A percentile compares a stretch with the other conserved stretches of the same genome.
Evolutionary conservation across 2,888 invertebrate species (phyloP).

Genomic region (Mythimna loreyi): DNA sequence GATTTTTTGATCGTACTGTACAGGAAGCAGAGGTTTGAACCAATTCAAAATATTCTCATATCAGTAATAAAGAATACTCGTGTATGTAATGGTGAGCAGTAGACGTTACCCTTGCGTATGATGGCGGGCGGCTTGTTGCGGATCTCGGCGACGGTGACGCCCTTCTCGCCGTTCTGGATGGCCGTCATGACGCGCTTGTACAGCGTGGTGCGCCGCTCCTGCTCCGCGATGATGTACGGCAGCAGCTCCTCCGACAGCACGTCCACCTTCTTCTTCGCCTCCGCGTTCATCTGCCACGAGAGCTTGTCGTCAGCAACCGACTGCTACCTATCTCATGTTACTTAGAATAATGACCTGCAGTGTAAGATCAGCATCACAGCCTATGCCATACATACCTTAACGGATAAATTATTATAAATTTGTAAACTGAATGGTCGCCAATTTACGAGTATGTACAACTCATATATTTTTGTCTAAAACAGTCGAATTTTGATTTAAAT

Average conservation of each 20-base stretch:
- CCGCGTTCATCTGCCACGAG: conserved; percentile 82
- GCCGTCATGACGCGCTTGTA: conserved; percentile 86
- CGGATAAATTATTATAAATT: too few relatives aligned
- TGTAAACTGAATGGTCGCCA: too few relatives aligned
- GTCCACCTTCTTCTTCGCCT: conserved; percentile 87
- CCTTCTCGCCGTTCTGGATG: conserved; percentile 87
- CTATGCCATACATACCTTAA: too few relatives aligned
- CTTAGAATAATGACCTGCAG: neutral
- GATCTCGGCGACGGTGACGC: conserved; percentile 85
- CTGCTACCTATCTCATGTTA: neutral
- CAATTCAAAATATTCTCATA: too few relatives aligned
- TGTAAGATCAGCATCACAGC: too few relatives aligned
- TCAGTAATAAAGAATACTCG: too few relatives aligned
- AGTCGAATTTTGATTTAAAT: too few relatives aligned
- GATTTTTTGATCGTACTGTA: too few relatives aligned
- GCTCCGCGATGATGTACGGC: conserved; percentile 87
- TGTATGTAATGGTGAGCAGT: too few relatives aligned
- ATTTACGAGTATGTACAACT: too few relatives aligned
- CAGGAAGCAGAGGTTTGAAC: too few relatives aligned
- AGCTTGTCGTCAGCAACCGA: neutral
- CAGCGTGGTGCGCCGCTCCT: conserved; percentile 82
- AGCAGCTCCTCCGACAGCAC: conserved; percentile 85
- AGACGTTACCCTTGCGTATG: conserved; percentile 78
- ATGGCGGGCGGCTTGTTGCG: conserved; percentile 84
- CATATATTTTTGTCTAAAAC: too few relatives aligned